phyloP scores from a whole-genome alignment of 1,140 invertebrate species.

The Dendroctonus valens region DNA sequence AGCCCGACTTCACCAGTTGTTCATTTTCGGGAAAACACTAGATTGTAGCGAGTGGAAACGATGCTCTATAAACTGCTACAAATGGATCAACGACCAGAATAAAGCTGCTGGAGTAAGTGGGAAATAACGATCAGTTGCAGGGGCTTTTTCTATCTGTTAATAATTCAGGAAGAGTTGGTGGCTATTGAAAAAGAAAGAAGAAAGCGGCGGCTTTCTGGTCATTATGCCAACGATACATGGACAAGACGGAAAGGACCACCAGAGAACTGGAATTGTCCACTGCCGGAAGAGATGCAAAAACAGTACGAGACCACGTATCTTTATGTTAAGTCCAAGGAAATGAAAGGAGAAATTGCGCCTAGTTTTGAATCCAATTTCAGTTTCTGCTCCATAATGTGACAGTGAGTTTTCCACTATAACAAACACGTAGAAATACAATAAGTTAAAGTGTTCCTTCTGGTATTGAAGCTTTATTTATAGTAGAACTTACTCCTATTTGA shows the following conservation, averaged over 20 bases:
- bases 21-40: constrained; percentile 67
- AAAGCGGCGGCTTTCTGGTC: constrained; percentile 59
- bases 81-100: constrained; percentile 64
- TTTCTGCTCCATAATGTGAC: constrained; percentile 37
- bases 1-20: constrained; percentile 83
- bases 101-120: constrained; percentile 59
- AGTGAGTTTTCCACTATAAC: constrained; percentile 2
- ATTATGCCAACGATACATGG: constrained; percentile 77
- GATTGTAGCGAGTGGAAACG: constrained; percentile 78
- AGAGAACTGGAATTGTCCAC: constrained; percentile 71
- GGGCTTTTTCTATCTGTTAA: constrained; percentile 6
- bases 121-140: neutral
- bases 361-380: constrained; percentile 34
- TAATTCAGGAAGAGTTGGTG: constrained; percentile 64
- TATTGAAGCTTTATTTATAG: neutral
- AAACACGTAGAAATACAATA: constrained; percentile 4
- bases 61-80: constrained; percentile 72
- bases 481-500: constrained; percentile 35
- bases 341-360: constrained; percentile 54
- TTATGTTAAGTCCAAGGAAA: constrained; percentile 61
- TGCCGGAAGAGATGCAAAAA: constrained; percentile 72
- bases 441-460: neutral
- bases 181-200: constrained; percentile 68
- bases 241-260: constrained; percentile 71
- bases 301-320: constrained; percentile 67